phyloP scores from a whole-genome alignment of 1,140 invertebrate genomes.

The Mercenaria mercenaria region DNA sequence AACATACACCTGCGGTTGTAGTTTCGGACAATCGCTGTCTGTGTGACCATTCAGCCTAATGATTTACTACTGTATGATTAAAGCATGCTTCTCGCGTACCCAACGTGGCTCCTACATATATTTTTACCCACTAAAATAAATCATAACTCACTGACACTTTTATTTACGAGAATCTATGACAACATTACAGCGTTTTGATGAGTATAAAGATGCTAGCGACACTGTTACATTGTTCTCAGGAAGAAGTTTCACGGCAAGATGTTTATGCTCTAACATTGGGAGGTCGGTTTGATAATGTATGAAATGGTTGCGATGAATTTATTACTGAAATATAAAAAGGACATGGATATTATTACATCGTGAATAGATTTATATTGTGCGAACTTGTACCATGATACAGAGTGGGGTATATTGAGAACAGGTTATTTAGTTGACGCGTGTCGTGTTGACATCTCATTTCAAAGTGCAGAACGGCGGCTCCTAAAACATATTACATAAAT shows the following conservation, averaged over 20 bases:
- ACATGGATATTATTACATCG: constrained; percentile 6
- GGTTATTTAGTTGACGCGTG: not conserved
- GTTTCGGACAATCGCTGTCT: not conserved
- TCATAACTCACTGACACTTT: constrained; percentile 31
- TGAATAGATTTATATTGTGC: not conserved
- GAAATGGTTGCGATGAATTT: constrained; percentile 9
- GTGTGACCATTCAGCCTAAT: not conserved
- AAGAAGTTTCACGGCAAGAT: not conserved
- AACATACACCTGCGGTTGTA: not conserved
- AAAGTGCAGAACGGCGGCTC: not conserved
- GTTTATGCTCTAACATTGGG: constrained; percentile 8
- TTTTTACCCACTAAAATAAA: not conserved
- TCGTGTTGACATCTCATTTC: constrained; percentile 1
- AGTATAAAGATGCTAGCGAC: not conserved
- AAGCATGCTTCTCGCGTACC: not conserved
- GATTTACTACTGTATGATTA: not conserved
- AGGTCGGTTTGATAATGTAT: not conserved
- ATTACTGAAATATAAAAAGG: not conserved
- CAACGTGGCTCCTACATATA: not conserved
- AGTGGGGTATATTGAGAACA: not conserved
- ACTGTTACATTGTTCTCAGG: constrained; percentile 6
- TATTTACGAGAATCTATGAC: constrained; percentile 47
- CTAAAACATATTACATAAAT: not conserved
- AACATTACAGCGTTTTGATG: constrained; percentile 27
- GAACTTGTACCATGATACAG: not conserved